Percentiles rank a stretch among this genome's conserved stretches.
phyloP scores from a whole-genome alignment of 2,113 vertebrate genomes.

The Puntigrus tetrazona region DNA sequence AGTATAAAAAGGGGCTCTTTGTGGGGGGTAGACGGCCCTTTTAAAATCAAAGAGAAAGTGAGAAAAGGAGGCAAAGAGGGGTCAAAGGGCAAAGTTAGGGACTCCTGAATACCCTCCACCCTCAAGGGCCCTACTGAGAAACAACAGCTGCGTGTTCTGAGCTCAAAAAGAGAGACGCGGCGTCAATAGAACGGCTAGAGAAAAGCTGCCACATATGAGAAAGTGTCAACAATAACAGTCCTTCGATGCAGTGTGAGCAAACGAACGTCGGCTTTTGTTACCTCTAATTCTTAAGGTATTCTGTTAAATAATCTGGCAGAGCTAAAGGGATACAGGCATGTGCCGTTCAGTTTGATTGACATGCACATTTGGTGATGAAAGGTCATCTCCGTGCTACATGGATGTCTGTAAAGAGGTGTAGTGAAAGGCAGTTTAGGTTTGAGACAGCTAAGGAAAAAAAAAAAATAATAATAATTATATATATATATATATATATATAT shows the following conservation, averaged over 20 bases:
- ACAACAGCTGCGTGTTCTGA: slow-evolving; percentile 32
- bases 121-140: slow-evolving; percentile 10
- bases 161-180: background rate
- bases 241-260: background rate
- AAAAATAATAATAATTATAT: too few species aligned
- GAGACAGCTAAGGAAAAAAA: background rate
- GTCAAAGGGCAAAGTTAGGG: slow-evolving; percentile 33
- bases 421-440: background rate
- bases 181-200: background rate
- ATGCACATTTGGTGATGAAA: slow-evolving; percentile 11
- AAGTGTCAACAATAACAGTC: background rate
- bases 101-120: slow-evolving; percentile 18
- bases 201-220: background rate
- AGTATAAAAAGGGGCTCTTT: slow-evolving; percentile 30
- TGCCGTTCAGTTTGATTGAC: background rate
- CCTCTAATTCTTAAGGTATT: background rate
- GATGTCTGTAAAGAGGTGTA: background rate
- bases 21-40: slow-evolving; percentile 20
- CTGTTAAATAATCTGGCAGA: background rate
- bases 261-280: background rate
- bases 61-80: slow-evolving; percentile 26
- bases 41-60: slow-evolving; percentile 41
- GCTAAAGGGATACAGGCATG: background rate
- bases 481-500: too few species aligned
- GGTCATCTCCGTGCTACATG: background rate